Evolutionary conservation across 2,113 vertebrate genomes (phyloP), one percentile per base, ranked within the genome.

Genomic region (Bubalus kerabau): DNA sequence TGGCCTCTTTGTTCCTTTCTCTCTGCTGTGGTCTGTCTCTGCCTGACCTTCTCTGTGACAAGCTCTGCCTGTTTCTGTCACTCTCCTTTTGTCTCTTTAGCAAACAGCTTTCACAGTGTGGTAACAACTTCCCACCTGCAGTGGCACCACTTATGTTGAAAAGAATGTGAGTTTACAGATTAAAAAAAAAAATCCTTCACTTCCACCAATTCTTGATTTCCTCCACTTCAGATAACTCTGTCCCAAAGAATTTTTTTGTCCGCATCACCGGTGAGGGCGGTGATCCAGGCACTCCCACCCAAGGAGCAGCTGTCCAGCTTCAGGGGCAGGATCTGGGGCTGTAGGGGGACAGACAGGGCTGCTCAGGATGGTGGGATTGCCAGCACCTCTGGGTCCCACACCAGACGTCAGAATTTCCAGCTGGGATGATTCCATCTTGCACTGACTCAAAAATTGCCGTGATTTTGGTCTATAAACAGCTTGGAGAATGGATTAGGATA

Each of bases 401-500:
- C 32, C 30, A 89, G 46, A 80, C 16, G 36, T 64, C 32, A 28
- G 78, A 11, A 17, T 85, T 88, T 94, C 91, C 78, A 97, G 62
- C 64, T 91, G 86, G 54, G 83, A 91, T 93, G 90, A 97, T 90
- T 97, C 71, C 83, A 67, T 91, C 88, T 87, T 91, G 15, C 24
- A 89, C 10, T 67, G 95, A 94, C 78, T 92, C n/a, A 85, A 88
- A 94, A 96, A 92, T 95, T 92, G 62, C 94, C 52, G 23, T 96
- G 94, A 96, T 97, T 98, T 92, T 43, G 54, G 56, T 91, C 86
- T 85, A 36, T 67, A 93, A 97, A 90, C 71, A 94, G 71, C 78
- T 30, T 80, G 32, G n/a, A 87, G 78, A 96, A 81, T 40, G 21
- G 90, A 19, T 62, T 54, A 76, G n/a, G 30, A 11, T 10, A 71